Conservation (phyloP, 2,888 invertebrate species). For the Eristalinus aeneus region DNA sequence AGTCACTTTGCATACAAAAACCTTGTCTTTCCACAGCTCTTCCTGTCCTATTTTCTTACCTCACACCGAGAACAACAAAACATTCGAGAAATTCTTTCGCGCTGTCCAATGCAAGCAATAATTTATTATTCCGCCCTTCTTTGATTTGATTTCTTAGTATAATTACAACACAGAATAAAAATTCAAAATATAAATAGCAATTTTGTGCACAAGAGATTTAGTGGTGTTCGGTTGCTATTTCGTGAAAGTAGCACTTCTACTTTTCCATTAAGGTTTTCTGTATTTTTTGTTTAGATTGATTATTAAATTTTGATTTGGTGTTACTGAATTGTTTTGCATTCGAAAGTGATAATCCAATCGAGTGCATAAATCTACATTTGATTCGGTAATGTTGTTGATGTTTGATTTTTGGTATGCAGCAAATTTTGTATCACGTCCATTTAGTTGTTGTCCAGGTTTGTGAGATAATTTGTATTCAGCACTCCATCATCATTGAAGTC, state of each 20-base stretch:
- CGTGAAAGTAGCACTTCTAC: neutral
- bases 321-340: neutral
- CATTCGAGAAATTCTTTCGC: conserved; percentile 38
- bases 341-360: neutral
- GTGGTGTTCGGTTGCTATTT: conserved; percentile 56
- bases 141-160: conserved; percentile 22
- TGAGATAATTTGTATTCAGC: conserved; percentile 77
- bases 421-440: neutral
- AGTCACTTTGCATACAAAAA: too few relatives aligned
- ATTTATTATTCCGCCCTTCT: conserved; percentile 46
- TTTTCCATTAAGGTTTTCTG: conserved; percentile 7
- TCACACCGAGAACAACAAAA: neutral
- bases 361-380: conserved; percentile 4
- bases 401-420: conserved; percentile 30
- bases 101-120: conserved; percentile 59
- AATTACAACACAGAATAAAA: conserved; percentile 65
- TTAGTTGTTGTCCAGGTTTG: conserved; percentile 59
- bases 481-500: conserved; percentile 88
- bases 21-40: too few relatives aligned
- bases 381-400: neutral
- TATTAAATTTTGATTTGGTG: conserved; percentile 47
- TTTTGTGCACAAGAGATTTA: conserved; percentile 63
- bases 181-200: conserved; percentile 57
- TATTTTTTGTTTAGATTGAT: conserved; percentile 13
- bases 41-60: too few relatives aligned